A percentile compares a stretch with the other conserved stretches of the same genome.
These are phyloP conservation scores for Calidris pygmaea DNA, from an alignment of 2,113 vertebrate species.

Conservation along the genomic window DNA sequence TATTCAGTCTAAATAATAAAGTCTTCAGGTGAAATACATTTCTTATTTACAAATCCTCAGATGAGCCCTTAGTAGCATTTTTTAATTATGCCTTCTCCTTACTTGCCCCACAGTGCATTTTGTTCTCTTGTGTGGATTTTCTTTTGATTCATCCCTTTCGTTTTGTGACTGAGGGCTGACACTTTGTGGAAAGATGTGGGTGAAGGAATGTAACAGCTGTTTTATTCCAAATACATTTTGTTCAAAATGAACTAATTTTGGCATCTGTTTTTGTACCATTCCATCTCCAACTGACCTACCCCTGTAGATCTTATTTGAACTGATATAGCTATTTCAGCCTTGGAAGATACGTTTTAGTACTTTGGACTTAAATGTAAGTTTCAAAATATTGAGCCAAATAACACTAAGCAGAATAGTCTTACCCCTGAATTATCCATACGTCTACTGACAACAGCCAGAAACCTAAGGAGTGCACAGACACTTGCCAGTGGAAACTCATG, in stretches of 20 bases:
- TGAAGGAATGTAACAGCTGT: neutral
- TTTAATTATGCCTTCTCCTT: neutral
- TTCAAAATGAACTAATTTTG: conserved; percentile 20
- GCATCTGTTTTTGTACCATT: neutral
- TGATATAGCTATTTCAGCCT: neutral
- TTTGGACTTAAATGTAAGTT: neutral
- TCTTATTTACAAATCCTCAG: neutral
- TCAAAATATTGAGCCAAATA: conserved; percentile 1
- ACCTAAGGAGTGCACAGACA: neutral
- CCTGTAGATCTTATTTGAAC: neutral
- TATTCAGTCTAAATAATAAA: neutral
- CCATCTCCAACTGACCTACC: neutral
- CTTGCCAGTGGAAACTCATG: neutral
- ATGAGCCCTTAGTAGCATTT: neutral
- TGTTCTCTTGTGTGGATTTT: neutral
- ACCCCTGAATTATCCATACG: neutral
- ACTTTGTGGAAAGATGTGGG: neutral
- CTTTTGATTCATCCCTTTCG: neutral
- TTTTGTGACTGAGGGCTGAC: neutral
- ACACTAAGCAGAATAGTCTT: neutral
- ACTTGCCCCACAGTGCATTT: neutral
- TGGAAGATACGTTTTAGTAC: neutral
- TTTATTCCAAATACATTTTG: neutral
- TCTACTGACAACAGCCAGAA: neutral
- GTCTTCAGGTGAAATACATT: neutral